Conservation (phyloP, 2,113 vertebrate species). For the Oxyura jamaicensis region DNA sequence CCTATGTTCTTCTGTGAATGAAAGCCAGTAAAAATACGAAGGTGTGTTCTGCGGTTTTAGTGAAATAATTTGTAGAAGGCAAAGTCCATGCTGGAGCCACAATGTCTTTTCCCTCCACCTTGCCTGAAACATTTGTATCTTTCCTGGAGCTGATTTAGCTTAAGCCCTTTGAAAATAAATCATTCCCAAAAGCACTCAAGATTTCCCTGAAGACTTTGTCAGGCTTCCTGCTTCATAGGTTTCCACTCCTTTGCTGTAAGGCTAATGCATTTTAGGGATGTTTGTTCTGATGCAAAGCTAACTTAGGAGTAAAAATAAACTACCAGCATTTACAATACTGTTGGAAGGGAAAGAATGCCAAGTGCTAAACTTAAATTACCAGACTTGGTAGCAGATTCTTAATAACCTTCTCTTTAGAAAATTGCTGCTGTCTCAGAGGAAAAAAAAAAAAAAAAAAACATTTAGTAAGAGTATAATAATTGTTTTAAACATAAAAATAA, state of each 20-base stretch:
- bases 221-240: slow-evolving; percentile 74
- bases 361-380: slow-evolving; percentile 17
- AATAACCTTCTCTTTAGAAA: neutral
- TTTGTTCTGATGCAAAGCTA: slow-evolving; percentile 74
- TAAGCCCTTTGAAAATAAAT: slow-evolving; percentile 77
- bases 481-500: neutral
- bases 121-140: slow-evolving; percentile 64
- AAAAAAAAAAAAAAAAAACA: neutral
- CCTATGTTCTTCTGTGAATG: neutral
- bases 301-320: slow-evolving; percentile 66
- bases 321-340: slow-evolving; percentile 29
- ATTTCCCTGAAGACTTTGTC: slow-evolving; percentile 71
- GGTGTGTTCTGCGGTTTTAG: neutral
- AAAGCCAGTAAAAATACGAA: slow-evolving; percentile 6
- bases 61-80: slow-evolving; percentile 26
- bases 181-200: slow-evolving; percentile 77
- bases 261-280: slow-evolving; percentile 74
- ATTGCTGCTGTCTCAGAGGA: slow-evolving; percentile 12
- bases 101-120: slow-evolving; percentile 44
- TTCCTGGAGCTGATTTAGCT: slow-evolving; percentile 70
- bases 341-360: slow-evolving; percentile 44
- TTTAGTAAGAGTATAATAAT: neutral
- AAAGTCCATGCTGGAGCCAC: neutral
- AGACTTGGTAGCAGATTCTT: neutral
- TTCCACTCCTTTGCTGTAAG: slow-evolving; percentile 67